These are phyloP conservation scores for Orthonevra nobilis DNA, from an alignment of 2,888 invertebrate genomes.

Conservation along the genomic window DNA sequence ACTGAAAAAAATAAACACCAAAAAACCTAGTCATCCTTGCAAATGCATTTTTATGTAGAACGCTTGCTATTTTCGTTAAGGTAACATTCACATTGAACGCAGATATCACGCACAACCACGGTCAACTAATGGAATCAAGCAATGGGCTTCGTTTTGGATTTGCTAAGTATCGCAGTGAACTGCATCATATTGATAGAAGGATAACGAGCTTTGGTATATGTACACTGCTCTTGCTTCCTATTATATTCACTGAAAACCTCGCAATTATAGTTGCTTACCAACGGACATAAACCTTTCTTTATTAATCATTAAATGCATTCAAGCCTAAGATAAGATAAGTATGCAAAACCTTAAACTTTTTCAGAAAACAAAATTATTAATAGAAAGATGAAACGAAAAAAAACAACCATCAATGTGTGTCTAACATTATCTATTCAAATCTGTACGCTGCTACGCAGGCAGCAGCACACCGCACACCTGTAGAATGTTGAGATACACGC, in stretches of 20 bases:
- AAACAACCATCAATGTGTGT: conserved; percentile 36
- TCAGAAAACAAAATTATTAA: conserved; percentile 3
- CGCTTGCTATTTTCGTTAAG: conserved; percentile 23
- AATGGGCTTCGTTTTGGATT: too few species aligned
- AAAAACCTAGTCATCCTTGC: conserved; percentile 68
- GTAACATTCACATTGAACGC: conserved; percentile 23
- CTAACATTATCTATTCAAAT: conserved; percentile 25
- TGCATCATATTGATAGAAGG: too few species aligned
- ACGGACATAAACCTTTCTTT: too few species aligned
- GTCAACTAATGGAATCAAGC: conserved; percentile 7
- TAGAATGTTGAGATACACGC: conserved; percentile 64
- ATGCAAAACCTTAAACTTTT: neutral
- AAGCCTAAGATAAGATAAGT: too few species aligned
- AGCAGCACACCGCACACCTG: conserved; percentile 45
- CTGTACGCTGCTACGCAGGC: too few species aligned
- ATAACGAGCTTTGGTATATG: too few species aligned
- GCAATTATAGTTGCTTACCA: too few species aligned
- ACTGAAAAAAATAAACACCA: too few species aligned
- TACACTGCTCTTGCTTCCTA: too few species aligned
- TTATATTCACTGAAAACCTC: too few species aligned
- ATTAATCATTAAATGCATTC: too few species aligned
- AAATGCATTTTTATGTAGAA: conserved; percentile 57
- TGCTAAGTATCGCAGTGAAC: too few species aligned
- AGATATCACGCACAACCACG: conserved; percentile 30
- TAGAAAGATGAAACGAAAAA: neutral